Evolutionary conservation across 2,113 vertebrate genomes (phyloP).

Genomic region (Saguinus imperator): DNA sequence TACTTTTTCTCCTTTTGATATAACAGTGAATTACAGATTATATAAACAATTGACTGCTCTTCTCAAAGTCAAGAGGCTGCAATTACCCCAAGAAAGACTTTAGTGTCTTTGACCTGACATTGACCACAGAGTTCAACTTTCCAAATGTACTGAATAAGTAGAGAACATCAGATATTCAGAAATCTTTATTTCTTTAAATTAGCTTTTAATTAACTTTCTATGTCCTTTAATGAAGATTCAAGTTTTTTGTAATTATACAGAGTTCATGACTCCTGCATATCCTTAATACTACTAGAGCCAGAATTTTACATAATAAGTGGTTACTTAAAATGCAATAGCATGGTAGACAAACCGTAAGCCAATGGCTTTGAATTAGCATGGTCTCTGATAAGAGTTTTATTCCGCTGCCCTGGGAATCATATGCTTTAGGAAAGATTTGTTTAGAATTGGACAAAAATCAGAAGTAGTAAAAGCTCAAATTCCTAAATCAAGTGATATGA

Average conservation of each 20-base stretch:
- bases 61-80: slow-evolving; percentile 38
- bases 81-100: slow-evolving; percentile 26
- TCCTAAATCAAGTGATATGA: background rate
- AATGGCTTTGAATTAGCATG: slow-evolving; percentile 65
- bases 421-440: slow-evolving; percentile 24
- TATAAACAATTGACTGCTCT: slow-evolving; percentile 68
- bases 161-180: slow-evolving; percentile 49
- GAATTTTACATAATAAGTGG: slow-evolving; percentile 74
- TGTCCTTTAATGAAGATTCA: slow-evolving; percentile 66
- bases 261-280: slow-evolving; percentile 50
- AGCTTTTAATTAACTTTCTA: slow-evolving; percentile 71
- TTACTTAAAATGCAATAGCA: slow-evolving; percentile 62
- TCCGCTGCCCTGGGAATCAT: slow-evolving; percentile 49
- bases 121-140: slow-evolving; percentile 62
- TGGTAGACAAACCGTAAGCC: slow-evolving; percentile 43
- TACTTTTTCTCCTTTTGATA: slow-evolving; percentile 46
- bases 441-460: background rate
- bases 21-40: slow-evolving; percentile 12
- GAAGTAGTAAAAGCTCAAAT: slow-evolving; percentile 54
- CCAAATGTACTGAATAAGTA: slow-evolving; percentile 47
- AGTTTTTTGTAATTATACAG: slow-evolving; percentile 58
- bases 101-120: slow-evolving; percentile 49
- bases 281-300: slow-evolving; percentile 37
- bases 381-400: slow-evolving; percentile 68
- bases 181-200: slow-evolving; percentile 58